phyloP scores from a whole-genome alignment of 2,113 vertebrate genomes.

The Stigmatopora nigra region DNA sequence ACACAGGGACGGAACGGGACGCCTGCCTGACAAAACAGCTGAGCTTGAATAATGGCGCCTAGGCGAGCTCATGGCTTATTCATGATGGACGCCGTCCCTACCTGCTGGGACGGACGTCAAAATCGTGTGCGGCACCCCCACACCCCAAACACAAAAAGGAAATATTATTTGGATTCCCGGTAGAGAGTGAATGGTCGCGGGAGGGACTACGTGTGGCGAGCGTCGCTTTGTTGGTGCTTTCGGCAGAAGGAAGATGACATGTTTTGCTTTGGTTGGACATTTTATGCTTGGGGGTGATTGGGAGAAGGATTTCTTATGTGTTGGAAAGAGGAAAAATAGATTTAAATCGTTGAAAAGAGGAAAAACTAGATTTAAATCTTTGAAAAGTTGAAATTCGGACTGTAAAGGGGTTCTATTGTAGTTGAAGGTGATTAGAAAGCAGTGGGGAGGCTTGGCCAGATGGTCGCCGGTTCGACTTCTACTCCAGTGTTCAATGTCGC shows the following conservation, averaged over 20 bases:
- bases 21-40: constrained; percentile 35
- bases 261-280: too few species aligned
- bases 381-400: too few species aligned
- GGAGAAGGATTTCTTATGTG: too few species aligned
- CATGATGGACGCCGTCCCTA: constrained; percentile 45
- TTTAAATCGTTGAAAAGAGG: too few species aligned
- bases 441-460: constrained; percentile 53
- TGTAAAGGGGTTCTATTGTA: too few species aligned
- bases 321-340: too few species aligned
- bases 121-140: constrained; percentile 48
- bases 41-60: constrained; percentile 59
- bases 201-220: background rate
- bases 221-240: background rate
- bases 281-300: too few species aligned
- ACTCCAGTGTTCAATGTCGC: constrained; percentile 53
- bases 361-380: too few species aligned
- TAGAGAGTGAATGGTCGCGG: background rate
- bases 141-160: constrained; percentile 6
- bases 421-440: constrained; percentile 42
- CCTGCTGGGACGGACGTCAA: constrained; percentile 54
- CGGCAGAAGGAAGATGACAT: too few species aligned
- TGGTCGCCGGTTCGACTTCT: constrained; percentile 45
- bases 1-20: constrained; percentile 10
- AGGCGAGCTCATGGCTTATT: constrained; percentile 59
- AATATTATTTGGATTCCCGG: constrained; percentile 24